These are phyloP conservation scores for Cremastinae sp. DNA, from an alignment of 2,888 invertebrate species.

Conservation along the genomic window DNA sequence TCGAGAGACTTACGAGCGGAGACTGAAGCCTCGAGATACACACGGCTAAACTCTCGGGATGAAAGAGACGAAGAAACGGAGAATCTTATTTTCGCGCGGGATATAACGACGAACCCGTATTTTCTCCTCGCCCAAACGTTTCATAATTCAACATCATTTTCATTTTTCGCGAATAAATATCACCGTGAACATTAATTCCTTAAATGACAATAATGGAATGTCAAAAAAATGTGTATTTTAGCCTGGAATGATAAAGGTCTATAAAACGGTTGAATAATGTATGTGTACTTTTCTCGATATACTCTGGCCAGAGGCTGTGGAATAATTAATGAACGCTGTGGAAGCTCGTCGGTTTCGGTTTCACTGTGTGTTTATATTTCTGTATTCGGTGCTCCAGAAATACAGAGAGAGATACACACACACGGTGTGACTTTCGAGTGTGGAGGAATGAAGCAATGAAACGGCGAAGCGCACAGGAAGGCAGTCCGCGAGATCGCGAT, in stretches of 20 bases:
- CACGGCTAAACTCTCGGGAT: slow-evolving; percentile 1
- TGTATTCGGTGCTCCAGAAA: slow-evolving; percentile 5
- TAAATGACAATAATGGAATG: too few relatives aligned
- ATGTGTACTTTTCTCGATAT: too few relatives aligned
- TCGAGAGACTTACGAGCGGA: slow-evolving; percentile 50
- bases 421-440: neutral
- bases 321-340: slow-evolving; percentile 1
- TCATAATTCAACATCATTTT: too few relatives aligned
- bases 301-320: too few relatives aligned
- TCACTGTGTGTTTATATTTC: neutral
- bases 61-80: slow-evolving; percentile 52
- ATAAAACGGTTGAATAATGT: too few relatives aligned
- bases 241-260: too few relatives aligned
- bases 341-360: slow-evolving; percentile 8
- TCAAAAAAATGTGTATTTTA: too few relatives aligned
- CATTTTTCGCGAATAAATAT: too few relatives aligned
- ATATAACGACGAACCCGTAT: too few relatives aligned
- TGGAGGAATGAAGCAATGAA: slow-evolving; percentile 17
- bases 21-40: slow-evolving; percentile 32
- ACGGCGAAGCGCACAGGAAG: slow-evolving; percentile 42
- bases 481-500: slow-evolving; percentile 67
- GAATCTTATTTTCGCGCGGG: slow-evolving; percentile 5
- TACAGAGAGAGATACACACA: neutral
- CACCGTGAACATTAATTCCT: too few relatives aligned
- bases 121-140: too few relatives aligned